These are phyloP conservation scores for Gobio gobio DNA, from an alignment of 2,113 vertebrate species.

Conservation along the genomic window DNA sequence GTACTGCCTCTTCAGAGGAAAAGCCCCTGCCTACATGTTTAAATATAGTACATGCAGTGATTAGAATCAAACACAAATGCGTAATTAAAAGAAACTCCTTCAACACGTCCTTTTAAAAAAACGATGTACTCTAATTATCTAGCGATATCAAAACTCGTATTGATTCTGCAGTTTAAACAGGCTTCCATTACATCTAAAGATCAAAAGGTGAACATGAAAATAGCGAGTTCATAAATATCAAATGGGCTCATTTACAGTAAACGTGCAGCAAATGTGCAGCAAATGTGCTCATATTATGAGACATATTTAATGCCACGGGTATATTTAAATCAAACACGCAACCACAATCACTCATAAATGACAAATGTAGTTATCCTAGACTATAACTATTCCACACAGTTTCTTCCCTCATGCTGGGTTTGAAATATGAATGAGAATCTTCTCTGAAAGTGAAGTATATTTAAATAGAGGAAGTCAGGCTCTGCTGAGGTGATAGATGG, in stretches of 20 bases:
- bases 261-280: not conserved
- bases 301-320: constrained; percentile 14
- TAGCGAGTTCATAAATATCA: not conserved
- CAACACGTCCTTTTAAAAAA: not conserved
- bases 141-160: no score
- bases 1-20: not conserved
- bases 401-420: not conserved
- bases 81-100: not conserved
- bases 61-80: not conserved
- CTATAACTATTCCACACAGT: constrained; percentile 26
- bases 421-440: constrained; percentile 41
- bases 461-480: constrained; percentile 39
- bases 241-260: constrained; percentile 25
- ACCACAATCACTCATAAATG: constrained; percentile 40
- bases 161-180: constrained; percentile 30
- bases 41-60: not conserved
- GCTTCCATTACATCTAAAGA: not conserved
- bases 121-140: not conserved
- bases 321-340: constrained; percentile 28
- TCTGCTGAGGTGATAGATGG: constrained; percentile 34
- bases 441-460: constrained; percentile 28
- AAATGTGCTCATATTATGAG: constrained; percentile 21
- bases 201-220: constrained; percentile 4
- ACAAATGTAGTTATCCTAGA: constrained; percentile 28
- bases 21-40: not conserved